Base-by-base conservation (phyloP, 30 jellyfish, hydroid and myxozoan species). In the Turritopsis dohrnii region DNA sequence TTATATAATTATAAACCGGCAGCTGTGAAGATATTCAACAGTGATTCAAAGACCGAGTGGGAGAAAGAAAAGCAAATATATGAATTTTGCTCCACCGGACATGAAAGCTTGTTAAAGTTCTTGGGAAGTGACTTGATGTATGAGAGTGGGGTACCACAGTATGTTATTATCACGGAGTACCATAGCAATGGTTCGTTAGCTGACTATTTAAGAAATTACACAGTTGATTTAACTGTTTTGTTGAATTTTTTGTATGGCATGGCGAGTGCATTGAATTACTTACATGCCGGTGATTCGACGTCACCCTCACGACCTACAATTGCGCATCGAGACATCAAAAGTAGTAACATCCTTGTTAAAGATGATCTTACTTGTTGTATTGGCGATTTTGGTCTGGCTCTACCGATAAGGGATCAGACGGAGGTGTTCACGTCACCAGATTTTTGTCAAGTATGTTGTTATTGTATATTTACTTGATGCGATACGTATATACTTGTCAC, bases 301-400 rank as follows among this genome's bases (percentile, higher is more conserved):
- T 81, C 53, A 29, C 85, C 81, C 1, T 71, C 75, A 1, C 89
- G 89, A 76, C 96, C 98, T 29, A 82, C 87, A 8, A 89, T 93
- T 54, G 94, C 95, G 3, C 98, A 93, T 86, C 88, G 98, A 25
- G 98, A 93, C 83, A 80, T 93, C 71, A 93, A 93, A 79, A 80
- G 94, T 75, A 84, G 93, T 7, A 93, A 93, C 83, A 90, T 93
- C 31, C 83, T 88, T 21, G 95, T 93, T 29, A 88, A 89, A 71
- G 80, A 88, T 71, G 95, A 93, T 80, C 85, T 89, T 52, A 85
- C 86, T 18, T 93, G 97, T 65, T 93, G 98, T 79, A 85, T 93
- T 81, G 89, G 96, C 66, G 98, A 93, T 79, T 86, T 93, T 88
- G 96, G 96, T 19, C 30, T 69, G 0, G 77, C 77, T n/a, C 77